These are phyloP conservation scores for Echinarachnius parma DNA, from an alignment of 53 echinoderm and acorn worm species.

Conservation along the genomic window DNA sequence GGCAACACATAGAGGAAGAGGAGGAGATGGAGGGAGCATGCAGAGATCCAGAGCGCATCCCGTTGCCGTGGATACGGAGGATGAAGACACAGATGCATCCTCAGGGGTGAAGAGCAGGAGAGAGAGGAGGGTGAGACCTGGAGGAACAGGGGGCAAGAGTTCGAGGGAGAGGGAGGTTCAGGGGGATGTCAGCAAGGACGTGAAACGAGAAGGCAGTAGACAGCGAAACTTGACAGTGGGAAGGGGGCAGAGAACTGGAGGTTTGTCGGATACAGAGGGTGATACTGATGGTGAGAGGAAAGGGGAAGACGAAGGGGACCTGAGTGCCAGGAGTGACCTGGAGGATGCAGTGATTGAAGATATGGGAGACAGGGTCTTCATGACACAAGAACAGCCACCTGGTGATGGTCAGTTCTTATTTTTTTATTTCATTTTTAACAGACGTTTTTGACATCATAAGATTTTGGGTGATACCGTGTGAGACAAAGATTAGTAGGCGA, in stretches of 20 bases:
- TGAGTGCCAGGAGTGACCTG: constrained; percentile 31
- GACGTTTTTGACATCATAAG: too few relatives aligned
- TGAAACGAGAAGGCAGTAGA: too few relatives aligned
- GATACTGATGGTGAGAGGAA: constrained; percentile 30
- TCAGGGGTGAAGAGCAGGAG: background rate
- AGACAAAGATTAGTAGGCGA: too few relatives aligned
- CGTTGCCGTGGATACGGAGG: constrained; percentile 8
- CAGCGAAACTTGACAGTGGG: too few relatives aligned
- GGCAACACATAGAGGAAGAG: background rate
- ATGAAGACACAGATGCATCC: constrained; percentile 12
- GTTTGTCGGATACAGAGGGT: constrained; percentile 30
- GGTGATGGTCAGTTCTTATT: constrained; percentile 23
- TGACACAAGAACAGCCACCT: constrained; percentile 33
- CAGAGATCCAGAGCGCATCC: background rate
- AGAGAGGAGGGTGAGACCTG: constrained; percentile 6
- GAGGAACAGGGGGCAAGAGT: constrained; percentile 1
- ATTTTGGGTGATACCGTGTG: too few relatives aligned
- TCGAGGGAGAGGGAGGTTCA: background rate
- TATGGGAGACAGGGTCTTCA: constrained; percentile 28
- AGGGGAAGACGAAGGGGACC: constrained; percentile 19
- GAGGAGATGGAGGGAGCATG: background rate
- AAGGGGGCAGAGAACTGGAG: constrained; percentile 26
- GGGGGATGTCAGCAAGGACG: background rate
- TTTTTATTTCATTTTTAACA: too few relatives aligned
- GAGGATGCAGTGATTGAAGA: constrained; percentile 18